These are phyloP conservation scores for Amblyjoppa proteus DNA, from an alignment of 2,888 invertebrate genomes.

Conservation along the genomic window DNA sequence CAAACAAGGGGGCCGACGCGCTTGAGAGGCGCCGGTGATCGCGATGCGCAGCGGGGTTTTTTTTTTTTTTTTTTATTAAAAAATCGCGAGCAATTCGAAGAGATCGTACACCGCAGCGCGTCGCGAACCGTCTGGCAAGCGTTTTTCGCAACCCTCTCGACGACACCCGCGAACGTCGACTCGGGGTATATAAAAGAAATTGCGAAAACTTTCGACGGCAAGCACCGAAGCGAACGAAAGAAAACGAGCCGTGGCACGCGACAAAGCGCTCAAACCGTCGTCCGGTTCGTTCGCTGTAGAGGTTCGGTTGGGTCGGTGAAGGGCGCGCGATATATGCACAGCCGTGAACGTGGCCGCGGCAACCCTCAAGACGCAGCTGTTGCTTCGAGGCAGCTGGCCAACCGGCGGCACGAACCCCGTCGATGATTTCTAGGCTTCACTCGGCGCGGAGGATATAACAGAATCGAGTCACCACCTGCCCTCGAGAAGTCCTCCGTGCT, in stretches of 20 bases:
- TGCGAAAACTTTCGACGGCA: no score
- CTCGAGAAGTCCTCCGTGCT: slow-evolving; percentile 1
- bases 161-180: no score
- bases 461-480: slow-evolving; percentile 51
- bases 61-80: background rate
- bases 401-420: slow-evolving; percentile 73
- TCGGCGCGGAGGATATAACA: slow-evolving; percentile 6
- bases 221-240: background rate
- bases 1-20: background rate
- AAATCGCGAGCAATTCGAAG: background rate
- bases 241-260: slow-evolving; percentile 31
- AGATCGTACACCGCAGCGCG: background rate
- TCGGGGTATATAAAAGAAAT: no score
- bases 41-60: background rate
- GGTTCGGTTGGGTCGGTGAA: background rate
- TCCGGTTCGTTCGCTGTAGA: slow-evolving; percentile 21
- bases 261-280: slow-evolving; percentile 14
- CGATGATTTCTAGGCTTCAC: slow-evolving; percentile 47
- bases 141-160: no score
- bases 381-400: slow-evolving; percentile 77
- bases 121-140: no score
- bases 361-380: slow-evolving; percentile 77
- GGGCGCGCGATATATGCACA: background rate
- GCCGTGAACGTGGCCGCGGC: background rate
- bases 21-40: background rate